Conservation (phyloP, 2,797 vertebrate species). For the Mus caroli region DNA sequence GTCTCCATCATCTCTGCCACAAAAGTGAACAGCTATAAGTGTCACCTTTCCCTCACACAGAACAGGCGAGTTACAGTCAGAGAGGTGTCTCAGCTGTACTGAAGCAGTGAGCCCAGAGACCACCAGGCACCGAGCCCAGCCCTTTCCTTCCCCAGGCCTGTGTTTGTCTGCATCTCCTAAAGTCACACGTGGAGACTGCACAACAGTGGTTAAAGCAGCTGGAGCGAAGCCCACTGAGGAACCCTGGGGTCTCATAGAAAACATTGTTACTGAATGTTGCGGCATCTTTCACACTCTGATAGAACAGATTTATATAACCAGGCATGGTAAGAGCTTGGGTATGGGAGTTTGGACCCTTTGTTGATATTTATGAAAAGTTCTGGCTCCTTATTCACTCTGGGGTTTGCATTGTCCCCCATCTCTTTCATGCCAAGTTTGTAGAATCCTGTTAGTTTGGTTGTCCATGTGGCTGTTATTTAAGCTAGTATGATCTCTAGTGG, state of each 20-base stretch:
- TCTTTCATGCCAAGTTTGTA: neutral
- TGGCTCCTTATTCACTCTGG: neutral
- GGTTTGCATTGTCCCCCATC: neutral
- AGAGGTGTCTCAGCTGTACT: neutral
- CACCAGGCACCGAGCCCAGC: neutral
- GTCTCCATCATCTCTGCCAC: neutral
- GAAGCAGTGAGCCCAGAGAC: neutral
- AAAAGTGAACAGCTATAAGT: neutral
- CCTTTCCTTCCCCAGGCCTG: neutral
- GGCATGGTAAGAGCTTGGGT: neutral
- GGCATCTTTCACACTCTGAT: neutral
- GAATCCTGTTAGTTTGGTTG: neutral
- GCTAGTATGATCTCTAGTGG: no score
- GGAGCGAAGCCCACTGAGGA: neutral
- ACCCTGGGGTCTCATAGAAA: neutral
- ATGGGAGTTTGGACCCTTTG: neutral
- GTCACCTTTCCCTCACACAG: neutral
- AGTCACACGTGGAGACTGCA: neutral
- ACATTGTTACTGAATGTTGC: neutral
- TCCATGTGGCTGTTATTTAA: no score
- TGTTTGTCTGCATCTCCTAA: neutral
- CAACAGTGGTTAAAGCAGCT: neutral
- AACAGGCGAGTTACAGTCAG: neutral
- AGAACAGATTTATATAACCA: neutral
- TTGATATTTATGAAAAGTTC: neutral